Percentiles rank a stretch among this genome's conserved stretches.
Evolutionary conservation across 1,140 invertebrate species (phyloP).

Genomic region (Saccostrea echinata): DNA sequence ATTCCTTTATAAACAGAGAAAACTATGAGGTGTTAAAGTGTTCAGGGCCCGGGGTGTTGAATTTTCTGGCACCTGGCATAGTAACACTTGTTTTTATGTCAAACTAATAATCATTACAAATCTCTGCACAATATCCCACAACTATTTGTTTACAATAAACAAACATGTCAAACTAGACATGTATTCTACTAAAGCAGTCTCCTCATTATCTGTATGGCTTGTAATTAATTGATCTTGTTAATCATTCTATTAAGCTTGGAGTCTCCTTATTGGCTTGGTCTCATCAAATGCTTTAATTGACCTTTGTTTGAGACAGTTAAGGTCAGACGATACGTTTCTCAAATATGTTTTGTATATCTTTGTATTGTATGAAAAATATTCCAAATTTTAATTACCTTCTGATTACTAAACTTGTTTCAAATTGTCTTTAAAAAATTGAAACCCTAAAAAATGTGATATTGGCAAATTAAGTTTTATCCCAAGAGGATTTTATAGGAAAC

Average conservation of each 20-base stretch:
- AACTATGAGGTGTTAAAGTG: neutral
- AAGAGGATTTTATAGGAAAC: no score
- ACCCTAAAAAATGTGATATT: no score
- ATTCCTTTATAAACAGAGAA: constrained; percentile 30
- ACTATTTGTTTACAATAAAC: constrained; percentile 20
- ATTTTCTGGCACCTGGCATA: constrained; percentile 8
- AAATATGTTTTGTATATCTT: no score
- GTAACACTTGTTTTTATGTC: constrained; percentile 19
- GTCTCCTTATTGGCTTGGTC: neutral
- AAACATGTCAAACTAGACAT: neutral
- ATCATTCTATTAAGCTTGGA: no score
- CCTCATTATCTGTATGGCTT: neutral
- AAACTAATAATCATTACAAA: constrained; percentile 25
- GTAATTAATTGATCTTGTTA: neutral
- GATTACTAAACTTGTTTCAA: no score
- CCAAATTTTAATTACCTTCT: no score
- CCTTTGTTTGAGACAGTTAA: no score
- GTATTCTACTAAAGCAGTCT: neutral
- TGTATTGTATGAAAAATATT: no score
- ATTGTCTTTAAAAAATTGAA: no score
- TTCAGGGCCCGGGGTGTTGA: constrained; percentile 2
- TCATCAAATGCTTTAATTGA: neutral
- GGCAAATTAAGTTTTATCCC: no score
- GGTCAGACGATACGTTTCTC: no score
- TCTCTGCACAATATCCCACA: neutral